phyloP scores from a whole-genome alignment of 2,797 vertebrate genomes.

The Chromis chromis region DNA sequence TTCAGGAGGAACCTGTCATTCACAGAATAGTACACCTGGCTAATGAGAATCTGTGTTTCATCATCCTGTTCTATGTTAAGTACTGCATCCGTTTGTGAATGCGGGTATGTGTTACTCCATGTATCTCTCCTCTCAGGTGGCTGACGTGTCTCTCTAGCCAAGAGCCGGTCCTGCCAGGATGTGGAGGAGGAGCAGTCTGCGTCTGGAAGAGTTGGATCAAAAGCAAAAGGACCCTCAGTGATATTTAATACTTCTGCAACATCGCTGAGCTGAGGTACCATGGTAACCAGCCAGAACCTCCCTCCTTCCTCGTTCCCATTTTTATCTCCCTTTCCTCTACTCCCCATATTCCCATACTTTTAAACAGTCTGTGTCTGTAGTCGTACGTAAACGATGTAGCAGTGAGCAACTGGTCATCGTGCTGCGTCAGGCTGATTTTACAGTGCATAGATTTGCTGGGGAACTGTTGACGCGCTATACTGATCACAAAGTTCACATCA shows the following conservation, averaged over 20 bases:
- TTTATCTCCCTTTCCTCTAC: conserved; percentile 17
- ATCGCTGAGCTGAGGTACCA: conserved; percentile 64
- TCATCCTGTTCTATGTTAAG: conserved; percentile 32
- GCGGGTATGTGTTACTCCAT: conserved; percentile 4
- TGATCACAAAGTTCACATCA: conserved; percentile 67
- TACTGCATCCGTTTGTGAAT: conserved; percentile 20
- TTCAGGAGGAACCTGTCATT: conserved; percentile 50
- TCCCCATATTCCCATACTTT: background rate
- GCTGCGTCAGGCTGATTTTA: conserved; percentile 7
- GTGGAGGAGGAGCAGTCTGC: conserved; percentile 59
- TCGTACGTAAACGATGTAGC: conserved; percentile 29
- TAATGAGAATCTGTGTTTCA: conserved; percentile 50
- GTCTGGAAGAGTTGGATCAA: conserved; percentile 65
- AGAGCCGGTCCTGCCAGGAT: conserved; percentile 51
- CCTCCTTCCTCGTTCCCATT: conserved; percentile 9
- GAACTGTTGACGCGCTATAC: conserved; percentile 33
- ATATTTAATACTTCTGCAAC: conserved; percentile 67
- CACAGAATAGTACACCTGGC: conserved; percentile 9
- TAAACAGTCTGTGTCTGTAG: background rate
- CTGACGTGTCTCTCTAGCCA: conserved; percentile 33
- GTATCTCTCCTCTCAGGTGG: conserved; percentile 24
- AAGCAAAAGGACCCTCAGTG: conserved; percentile 66
- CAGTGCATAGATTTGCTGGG: background rate
- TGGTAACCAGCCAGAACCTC: conserved; percentile 62
- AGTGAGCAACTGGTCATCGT: conserved; percentile 27